Percentiles rank a stretch among this genome's conserved stretches.
Conservation (phyloP, 2,888 invertebrate species). For the Tetheella fluctuosa region DNA sequence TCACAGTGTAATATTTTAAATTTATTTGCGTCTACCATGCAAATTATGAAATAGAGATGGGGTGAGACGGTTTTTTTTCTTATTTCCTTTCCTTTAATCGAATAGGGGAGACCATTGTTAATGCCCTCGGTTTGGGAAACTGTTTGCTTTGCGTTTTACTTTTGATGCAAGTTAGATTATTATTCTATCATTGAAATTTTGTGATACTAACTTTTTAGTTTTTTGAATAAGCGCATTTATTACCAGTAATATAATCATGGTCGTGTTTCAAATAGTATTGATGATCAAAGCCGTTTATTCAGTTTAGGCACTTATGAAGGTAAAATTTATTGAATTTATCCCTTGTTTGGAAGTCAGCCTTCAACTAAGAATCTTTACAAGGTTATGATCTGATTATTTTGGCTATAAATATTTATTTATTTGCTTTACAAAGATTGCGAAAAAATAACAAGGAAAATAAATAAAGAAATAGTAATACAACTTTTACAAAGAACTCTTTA, state of each 20-base stretch:
- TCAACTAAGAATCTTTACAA: no score
- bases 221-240: background rate
- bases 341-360: no score
- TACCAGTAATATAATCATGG: constrained; percentile 18
- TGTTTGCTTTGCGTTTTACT: constrained; percentile 65
- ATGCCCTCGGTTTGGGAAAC: constrained; percentile 53
- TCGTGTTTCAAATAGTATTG: no score
- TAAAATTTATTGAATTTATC: no score
- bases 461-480: no score
- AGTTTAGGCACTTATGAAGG: no score
- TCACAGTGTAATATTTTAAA: constrained; percentile 76
- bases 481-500: no score
- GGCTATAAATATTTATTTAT: no score
- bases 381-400: no score
- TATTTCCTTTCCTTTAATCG: constrained; percentile 72
- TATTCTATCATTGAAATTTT: constrained; percentile 26
- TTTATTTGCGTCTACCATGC: constrained; percentile 82
- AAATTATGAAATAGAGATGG: constrained; percentile 81
- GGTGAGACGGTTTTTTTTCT: constrained; percentile 55
- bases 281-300: no score
- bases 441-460: no score
- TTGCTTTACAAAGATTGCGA: no score
- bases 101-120: constrained; percentile 73
- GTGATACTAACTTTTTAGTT: background rate
- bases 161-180: constrained; percentile 45